Evolutionary conservation across 1,140 invertebrate species (phyloP).

Genomic region (Anastrepha ludens): DNA sequence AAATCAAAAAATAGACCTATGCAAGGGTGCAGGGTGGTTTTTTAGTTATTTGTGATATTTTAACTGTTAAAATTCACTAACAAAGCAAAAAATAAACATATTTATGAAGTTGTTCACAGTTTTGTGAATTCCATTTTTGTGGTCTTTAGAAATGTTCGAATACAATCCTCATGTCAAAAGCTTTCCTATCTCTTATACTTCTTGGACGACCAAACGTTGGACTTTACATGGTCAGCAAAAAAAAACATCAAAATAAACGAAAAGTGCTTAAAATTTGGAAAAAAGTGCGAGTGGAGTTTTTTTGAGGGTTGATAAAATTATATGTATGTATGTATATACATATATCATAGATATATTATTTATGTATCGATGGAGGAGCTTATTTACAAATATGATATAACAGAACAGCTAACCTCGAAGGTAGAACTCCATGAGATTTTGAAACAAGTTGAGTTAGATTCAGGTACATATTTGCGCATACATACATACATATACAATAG

Average conservation of each 20-base stretch:
- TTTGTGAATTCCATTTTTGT: slow-evolving; percentile 43
- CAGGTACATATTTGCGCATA: too few relatives aligned
- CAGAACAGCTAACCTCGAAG: not conserved
- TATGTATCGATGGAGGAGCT: not conserved
- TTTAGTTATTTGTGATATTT: slow-evolving; percentile 21
- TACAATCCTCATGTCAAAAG: slow-evolving; percentile 16
- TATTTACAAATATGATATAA: too few relatives aligned
- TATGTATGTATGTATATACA: not conserved
- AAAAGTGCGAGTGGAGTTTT: not conserved
- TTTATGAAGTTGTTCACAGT: slow-evolving; percentile 51
- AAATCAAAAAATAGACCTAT: not conserved
- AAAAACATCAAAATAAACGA: not conserved
- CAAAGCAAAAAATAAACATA: slow-evolving; percentile 50
- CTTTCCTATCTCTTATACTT: slow-evolving; percentile 8
- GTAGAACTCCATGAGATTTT: too few relatives aligned
- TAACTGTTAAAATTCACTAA: slow-evolving; percentile 50
- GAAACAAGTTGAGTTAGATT: too few relatives aligned
- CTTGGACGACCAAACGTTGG: not conserved
- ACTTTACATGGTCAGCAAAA: slow-evolving; percentile 16
- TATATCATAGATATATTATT: not conserved
- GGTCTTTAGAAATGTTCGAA: not conserved
- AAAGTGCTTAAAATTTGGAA: not conserved
- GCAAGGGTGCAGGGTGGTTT: not conserved
- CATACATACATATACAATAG: too few relatives aligned
- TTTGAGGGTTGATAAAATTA: slow-evolving; percentile 1